Percentiles rank a stretch among this genome's conserved stretches.
phyloP scores from a whole-genome alignment of 1,140 invertebrate species.

The Microplitis demolitor region DNA sequence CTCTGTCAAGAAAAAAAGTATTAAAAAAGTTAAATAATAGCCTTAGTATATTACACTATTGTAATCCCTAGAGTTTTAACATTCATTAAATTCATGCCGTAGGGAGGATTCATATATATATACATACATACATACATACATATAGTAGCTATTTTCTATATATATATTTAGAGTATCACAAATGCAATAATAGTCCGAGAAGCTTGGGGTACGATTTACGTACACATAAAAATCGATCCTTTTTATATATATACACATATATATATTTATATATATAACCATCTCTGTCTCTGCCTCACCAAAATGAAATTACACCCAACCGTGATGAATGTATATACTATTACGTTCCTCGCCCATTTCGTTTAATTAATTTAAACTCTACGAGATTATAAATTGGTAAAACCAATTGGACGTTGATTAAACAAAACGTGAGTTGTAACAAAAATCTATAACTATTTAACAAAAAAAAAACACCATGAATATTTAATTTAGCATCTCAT shows the following conservation, averaged over 20 bases:
- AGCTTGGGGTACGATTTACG: slow-evolving; percentile 16
- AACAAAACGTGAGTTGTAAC: neutral
- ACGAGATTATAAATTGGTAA: slow-evolving; percentile 1
- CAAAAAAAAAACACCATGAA: neutral
- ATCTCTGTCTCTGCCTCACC: neutral
- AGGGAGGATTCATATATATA: slow-evolving; percentile 1
- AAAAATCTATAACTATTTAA: neutral
- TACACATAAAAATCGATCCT: slow-evolving; percentile 20
- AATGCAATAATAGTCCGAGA: slow-evolving; percentile 17
- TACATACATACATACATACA: neutral
- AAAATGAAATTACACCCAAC: slow-evolving; percentile 24
- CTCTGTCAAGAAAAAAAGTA: neutral
- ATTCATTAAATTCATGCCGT: slow-evolving; percentile 25
- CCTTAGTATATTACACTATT: slow-evolving; percentile 6
- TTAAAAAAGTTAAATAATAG: neutral
- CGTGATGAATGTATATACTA: slow-evolving; percentile 1
- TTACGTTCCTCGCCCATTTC: neutral
- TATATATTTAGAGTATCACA: slow-evolving; percentile 13
- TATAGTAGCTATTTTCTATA: neutral
- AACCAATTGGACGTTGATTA: slow-evolving; percentile 4
- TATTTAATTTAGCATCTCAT: neutral
- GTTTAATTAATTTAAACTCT: slow-evolving; percentile 18
- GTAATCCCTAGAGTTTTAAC: slow-evolving; percentile 19
- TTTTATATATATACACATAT: no score
- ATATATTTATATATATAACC: neutral